Evolutionary conservation across 2,113 vertebrate genomes (phyloP), one percentile per base, ranked within the genome.

Genomic region (Corythornis madagascariensis): DNA sequence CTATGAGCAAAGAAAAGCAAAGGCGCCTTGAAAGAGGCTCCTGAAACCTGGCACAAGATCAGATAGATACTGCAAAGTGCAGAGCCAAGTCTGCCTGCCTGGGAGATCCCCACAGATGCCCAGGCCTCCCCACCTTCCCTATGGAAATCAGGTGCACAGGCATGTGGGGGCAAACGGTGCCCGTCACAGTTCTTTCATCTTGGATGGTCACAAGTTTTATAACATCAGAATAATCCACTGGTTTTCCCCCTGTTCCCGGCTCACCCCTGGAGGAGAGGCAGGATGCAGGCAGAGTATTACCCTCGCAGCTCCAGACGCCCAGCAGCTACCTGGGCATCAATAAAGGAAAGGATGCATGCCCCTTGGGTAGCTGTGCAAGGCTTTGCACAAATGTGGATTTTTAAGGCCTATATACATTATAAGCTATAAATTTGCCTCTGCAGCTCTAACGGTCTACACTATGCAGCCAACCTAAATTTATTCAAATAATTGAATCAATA

Each of bases 81-180:
- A 0, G 45, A 86, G 91, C 77, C 86, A 81, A 90, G 56, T 3
- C 74, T 59, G 55, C 47, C 45, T 56, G 29, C 78, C 67, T 0
- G 9, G 94, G 89, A 79, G 91, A 89, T 94, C 45, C 83, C 83
- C 40, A 28, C 0, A 0, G 78, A 86, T 67, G 77, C 89, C 65
- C 6, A 0, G 7, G 3, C 25, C 33, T 63, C 56, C 65, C 48
- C 0, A 0, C 65, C 66, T 79, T 69, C 73, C 80, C 5, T 0
- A 73, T 61, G 55, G 64, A 88, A 92, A 94, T 85, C 42, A n/a
- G 70, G 64, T 21, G 43, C 4, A 8, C 1, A 3, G 78, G 71
- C 28, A 0, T 86, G 89, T 16, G 85, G 52, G 48, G 65, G 83
- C 90, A 92, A 85, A 89, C 5, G 1, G 17, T 71, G 81, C 84